Conservation (phyloP, 2,888 invertebrate species). For the Temnothorax rugatulus region DNA sequence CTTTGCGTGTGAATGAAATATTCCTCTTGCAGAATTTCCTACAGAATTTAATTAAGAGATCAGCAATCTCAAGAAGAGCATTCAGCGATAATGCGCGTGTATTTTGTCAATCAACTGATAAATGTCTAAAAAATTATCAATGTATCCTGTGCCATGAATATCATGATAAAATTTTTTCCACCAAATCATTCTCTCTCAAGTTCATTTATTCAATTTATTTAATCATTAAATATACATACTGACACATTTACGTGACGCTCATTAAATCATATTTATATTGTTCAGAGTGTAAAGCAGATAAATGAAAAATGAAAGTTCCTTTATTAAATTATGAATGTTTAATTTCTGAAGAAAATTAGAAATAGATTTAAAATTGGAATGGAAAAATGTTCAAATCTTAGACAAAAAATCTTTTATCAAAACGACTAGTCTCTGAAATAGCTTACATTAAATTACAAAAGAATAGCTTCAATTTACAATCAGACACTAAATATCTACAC, state of each 20-base stretch:
- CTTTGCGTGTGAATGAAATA: no score
- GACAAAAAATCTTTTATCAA: no score
- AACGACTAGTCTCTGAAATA: no score
- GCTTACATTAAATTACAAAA: no score
- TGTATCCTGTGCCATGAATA: not conserved
- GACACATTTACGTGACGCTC: not conserved
- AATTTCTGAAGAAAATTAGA: not conserved
- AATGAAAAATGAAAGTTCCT: not conserved
- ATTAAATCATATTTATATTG: not conserved
- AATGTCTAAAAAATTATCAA: not conserved
- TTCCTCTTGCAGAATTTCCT: not conserved
- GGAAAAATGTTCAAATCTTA: no score
- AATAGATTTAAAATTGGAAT: not conserved
- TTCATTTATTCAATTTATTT: conserved; percentile 38
- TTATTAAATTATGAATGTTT: not conserved
- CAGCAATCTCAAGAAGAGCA: no score
- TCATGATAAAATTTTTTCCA: not conserved
- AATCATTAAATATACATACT: conserved; percentile 6
- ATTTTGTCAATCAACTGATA: not conserved
- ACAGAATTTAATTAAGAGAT: conserved; percentile 4
- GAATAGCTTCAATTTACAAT: no score
- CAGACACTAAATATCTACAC: no score
- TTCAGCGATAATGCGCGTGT: not conserved
- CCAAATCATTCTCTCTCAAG: not conserved
- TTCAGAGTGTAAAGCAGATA: not conserved